These are phyloP conservation scores for Anoplolepis gracilipes DNA, from an alignment of 1,140 invertebrate genomes.

Conservation along the genomic window DNA sequence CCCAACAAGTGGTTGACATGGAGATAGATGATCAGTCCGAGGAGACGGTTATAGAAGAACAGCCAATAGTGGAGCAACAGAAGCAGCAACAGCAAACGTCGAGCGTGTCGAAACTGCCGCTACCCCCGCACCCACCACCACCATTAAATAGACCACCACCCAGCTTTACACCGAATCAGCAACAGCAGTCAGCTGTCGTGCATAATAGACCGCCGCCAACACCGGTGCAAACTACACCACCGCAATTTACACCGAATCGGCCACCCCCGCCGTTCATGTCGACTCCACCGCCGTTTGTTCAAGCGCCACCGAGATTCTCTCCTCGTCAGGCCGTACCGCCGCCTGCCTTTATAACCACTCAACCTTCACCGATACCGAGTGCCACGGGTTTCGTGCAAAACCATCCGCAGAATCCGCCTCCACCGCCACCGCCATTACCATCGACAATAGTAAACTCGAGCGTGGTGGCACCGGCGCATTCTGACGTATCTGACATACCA, in stretches of 20 bases:
- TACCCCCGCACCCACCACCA: conserved; percentile 68
- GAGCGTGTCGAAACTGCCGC: conserved; percentile 57
- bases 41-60: conserved; percentile 81
- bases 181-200: conserved; percentile 23
- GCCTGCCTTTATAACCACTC: conserved; percentile 63
- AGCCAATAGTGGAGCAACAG: conserved; percentile 70
- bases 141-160: conserved; percentile 64
- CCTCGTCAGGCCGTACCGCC: conserved; percentile 66
- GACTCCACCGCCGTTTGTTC: conserved; percentile 78
- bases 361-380: conserved; percentile 59
- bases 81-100: conserved; percentile 64
- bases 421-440: conserved; percentile 79
- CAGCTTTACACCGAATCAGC: conserved; percentile 56
- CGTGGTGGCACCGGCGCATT: conserved; percentile 73
- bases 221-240: conserved; percentile 51
- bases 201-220: conserved; percentile 27
- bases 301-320: conserved; percentile 68
- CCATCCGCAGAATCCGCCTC: conserved; percentile 81
- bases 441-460: conserved; percentile 35
- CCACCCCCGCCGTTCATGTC: conserved; percentile 70
- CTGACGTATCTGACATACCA: conserved; percentile 76
- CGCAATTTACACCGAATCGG: conserved; percentile 71
- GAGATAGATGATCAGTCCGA: conserved; percentile 85
- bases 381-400: conserved; percentile 64
- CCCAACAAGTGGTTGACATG: conserved; percentile 83